phyloP scores from a whole-genome alignment of 2,797 vertebrate species.

The Apodemus agrarius region DNA sequence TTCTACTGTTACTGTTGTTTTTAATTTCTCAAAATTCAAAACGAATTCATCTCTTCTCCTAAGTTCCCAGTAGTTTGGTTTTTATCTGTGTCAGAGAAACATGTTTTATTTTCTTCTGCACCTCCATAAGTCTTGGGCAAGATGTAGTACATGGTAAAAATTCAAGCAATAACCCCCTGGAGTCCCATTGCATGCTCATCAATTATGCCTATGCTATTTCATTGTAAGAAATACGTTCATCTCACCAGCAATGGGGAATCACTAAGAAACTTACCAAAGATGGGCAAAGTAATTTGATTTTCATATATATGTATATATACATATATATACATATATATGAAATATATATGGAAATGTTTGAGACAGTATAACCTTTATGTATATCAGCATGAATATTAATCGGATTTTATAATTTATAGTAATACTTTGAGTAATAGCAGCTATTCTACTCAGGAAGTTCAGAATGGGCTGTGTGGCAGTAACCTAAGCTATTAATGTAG shows the following conservation, averaged over 20 bases:
- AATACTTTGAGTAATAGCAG: conserved; percentile 19
- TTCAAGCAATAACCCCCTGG: neutral
- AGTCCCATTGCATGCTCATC: neutral
- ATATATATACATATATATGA: neutral
- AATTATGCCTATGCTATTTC: neutral
- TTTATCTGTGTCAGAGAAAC: neutral
- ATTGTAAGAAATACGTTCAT: neutral
- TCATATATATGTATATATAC: too few relatives aligned
- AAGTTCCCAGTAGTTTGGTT: neutral
- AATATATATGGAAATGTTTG: neutral
- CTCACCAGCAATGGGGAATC: neutral
- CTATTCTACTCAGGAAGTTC: conserved; percentile 51
- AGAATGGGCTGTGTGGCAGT: conserved; percentile 17
- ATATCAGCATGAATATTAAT: conserved; percentile 47
- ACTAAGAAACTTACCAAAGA: conserved; percentile 10
- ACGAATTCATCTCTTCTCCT: neutral
- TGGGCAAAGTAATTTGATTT: neutral
- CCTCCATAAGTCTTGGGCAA: neutral
- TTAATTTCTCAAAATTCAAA: neutral
- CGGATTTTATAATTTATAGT: conserved; percentile 35
- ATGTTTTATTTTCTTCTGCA: neutral
- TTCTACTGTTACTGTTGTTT: neutral
- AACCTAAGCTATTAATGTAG: conserved; percentile 26
- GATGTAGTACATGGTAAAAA: neutral
- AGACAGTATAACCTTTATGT: conserved; percentile 49